A percentile compares a stretch with the other conserved stretches of the same genome.
phyloP scores from a whole-genome alignment of 2,797 vertebrate species.

The Tauraco hartlaubi region DNA sequence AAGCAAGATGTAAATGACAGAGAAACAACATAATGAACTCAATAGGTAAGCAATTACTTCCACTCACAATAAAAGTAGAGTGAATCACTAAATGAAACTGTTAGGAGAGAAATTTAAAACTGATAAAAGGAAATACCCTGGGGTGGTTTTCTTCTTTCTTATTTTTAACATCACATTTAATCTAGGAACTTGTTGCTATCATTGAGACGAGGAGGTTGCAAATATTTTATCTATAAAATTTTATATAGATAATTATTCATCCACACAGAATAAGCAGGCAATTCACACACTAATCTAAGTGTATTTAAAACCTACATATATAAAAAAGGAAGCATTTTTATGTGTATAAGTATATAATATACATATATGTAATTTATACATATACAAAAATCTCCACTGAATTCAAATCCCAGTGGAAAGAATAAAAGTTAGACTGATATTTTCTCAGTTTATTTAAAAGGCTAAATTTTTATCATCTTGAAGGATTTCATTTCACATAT shows the following conservation, averaged over 20 bases:
- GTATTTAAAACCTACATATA: neutral
- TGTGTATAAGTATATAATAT: fast-evolving
- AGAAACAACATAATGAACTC: neutral
- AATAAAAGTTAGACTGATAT: neutral
- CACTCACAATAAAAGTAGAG: neutral
- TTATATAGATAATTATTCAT: neutral
- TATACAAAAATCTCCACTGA: neutral
- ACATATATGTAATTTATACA: neutral
- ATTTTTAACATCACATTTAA: neutral
- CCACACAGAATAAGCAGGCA: neutral
- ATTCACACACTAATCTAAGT: neutral
- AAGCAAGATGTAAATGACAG: neutral
- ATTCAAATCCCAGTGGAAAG: neutral
- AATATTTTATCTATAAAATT: neutral
- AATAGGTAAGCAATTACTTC: neutral
- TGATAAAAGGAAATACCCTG: neutral
- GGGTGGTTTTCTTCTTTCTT: neutral
- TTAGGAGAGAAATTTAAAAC: neutral
- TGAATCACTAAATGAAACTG: neutral
- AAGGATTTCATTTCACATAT: neutral
- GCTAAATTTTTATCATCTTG: neutral
- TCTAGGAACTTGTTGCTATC: neutral
- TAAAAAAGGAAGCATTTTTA: neutral
- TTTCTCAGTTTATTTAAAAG: neutral
- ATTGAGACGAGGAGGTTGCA: neutral